A percentile compares a stretch with the other conserved stretches of the same genome.
phyloP scores from a whole-genome alignment of 1,140 invertebrate species.

The Luehdorfia chinensis region DNA sequence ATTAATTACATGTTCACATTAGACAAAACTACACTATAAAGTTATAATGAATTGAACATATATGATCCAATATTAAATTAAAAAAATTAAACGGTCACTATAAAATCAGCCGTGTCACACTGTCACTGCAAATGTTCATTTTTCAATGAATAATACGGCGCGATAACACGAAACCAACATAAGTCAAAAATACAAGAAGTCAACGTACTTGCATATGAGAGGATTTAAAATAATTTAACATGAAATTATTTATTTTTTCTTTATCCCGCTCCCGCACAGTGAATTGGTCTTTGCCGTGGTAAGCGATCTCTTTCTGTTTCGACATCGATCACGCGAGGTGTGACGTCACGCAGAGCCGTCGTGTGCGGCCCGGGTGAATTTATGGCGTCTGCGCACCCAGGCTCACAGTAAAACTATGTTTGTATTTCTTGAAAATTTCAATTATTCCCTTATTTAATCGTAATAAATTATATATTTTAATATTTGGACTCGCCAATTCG shows the following conservation, averaged over 20 bases:
- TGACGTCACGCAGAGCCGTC: constrained; percentile 75
- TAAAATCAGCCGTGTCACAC: no score
- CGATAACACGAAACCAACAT: constrained; percentile 47
- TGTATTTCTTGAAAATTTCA: constrained; percentile 29
- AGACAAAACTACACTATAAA: no score
- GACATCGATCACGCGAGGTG: constrained; percentile 72
- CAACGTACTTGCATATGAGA: constrained; percentile 69
- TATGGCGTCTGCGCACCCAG: constrained; percentile 70
- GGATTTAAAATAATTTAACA: constrained; percentile 73
- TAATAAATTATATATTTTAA: constrained; percentile 7
- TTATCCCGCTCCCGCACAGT: constrained; percentile 37
- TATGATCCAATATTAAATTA: no score
- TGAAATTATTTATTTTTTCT: constrained; percentile 64
- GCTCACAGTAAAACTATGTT: constrained; percentile 58
- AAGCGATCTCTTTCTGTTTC: constrained; percentile 48
- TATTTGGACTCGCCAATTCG: background rate
- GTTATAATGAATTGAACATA: no score
- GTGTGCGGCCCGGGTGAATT: constrained; percentile 72
- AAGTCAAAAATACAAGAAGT: constrained; percentile 69
- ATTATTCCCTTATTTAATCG: constrained; percentile 20
- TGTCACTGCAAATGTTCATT: constrained; percentile 32
- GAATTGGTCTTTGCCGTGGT: constrained; percentile 29
- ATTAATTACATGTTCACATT: no score
- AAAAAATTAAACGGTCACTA: no score
- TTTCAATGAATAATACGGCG: constrained; percentile 40